phyloP scores from a whole-genome alignment of 2,113 vertebrate genomes.

The Stegastes partitus region DNA sequence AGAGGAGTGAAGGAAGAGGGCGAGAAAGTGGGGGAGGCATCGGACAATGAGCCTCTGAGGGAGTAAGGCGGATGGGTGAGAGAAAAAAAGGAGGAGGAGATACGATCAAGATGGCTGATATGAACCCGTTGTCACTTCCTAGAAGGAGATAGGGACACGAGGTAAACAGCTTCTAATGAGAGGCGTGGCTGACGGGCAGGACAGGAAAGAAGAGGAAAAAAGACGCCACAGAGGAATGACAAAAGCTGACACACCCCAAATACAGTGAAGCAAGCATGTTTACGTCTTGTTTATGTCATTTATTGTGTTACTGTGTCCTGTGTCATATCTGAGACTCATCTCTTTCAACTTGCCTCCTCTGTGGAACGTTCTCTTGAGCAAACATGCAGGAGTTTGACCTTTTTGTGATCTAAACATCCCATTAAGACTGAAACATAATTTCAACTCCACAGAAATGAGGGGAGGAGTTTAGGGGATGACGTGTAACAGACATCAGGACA shows the following conservation, averaged over 20 bases:
- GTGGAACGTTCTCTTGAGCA: too few species aligned
- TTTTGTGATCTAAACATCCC: too few species aligned
- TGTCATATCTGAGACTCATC: not conserved
- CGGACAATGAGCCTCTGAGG: slow-evolving; percentile 36
- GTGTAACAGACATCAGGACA: too few species aligned
- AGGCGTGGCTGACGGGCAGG: not conserved
- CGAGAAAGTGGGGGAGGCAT: slow-evolving; percentile 15
- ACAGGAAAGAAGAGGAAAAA: slow-evolving; percentile 23
- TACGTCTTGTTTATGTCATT: not conserved
- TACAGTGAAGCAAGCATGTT: not conserved
- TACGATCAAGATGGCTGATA: slow-evolving; percentile 26
- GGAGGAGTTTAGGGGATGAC: too few species aligned
- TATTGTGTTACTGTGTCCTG: not conserved
- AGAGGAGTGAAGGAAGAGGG: slow-evolving; percentile 24
- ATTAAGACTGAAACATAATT: too few species aligned
- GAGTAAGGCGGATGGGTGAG: slow-evolving; percentile 8
- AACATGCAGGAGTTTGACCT: too few species aligned
- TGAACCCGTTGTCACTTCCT: not conserved
- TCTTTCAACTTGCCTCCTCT: too few species aligned
- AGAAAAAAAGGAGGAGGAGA: slow-evolving; percentile 27
- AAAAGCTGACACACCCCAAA: slow-evolving; percentile 15
- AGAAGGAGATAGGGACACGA: not conserved
- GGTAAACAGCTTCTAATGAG: not conserved
- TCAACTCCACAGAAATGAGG: too few species aligned
- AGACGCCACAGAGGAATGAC: slow-evolving; percentile 10